These are phyloP conservation scores for Branchipolynoe longqiensis DNA, from an alignment of 2,888 invertebrate species.

Conservation along the genomic window DNA sequence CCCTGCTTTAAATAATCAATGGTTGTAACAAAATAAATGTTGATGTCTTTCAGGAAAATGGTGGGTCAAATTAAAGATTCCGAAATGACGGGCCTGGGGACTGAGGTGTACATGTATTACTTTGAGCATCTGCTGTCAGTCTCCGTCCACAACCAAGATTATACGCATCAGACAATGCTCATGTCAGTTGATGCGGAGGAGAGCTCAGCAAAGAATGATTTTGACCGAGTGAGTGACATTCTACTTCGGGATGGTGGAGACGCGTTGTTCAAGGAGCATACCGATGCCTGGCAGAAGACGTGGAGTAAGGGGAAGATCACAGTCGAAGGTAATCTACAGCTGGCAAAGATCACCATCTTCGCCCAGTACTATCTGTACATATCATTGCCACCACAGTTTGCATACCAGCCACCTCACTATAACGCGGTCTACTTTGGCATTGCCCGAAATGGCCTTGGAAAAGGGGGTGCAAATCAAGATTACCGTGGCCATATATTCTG, in stretches of 20 bases:
- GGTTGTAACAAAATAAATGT: neutral
- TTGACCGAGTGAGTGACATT: conserved; percentile 64
- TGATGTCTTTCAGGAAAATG: conserved; percentile 59
- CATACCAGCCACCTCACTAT: conserved; percentile 63
- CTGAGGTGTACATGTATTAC: conserved; percentile 64
- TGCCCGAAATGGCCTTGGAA: conserved; percentile 65
- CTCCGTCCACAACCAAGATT: conserved; percentile 51
- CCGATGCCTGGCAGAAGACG: conserved; percentile 68
- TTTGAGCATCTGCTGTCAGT: conserved; percentile 62
- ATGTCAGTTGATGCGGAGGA: conserved; percentile 65
- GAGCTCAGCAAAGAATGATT: conserved; percentile 66
- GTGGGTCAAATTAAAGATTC: conserved; percentile 61
- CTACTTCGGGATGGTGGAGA: conserved; percentile 44
- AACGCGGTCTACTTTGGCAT: conserved; percentile 66
- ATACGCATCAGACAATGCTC: conserved; percentile 65
- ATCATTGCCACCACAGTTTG: conserved; percentile 69
- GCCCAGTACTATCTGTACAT: conserved; percentile 74
- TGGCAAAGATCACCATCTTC: conserved; percentile 67
- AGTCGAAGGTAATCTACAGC: conserved; percentile 59
- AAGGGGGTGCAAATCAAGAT: conserved; percentile 66
- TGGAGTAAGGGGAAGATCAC: conserved; percentile 67
- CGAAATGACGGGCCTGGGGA: conserved; percentile 56
- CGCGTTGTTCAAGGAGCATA: conserved; percentile 63
- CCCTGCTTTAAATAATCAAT: too few species aligned
- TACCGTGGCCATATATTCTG: conserved; percentile 74